A percentile compares a stretch with the other conserved stretches of the same genome.
Evolutionary conservation across 2,888 invertebrate species (phyloP).

Genomic region (Adelognathus sp.): DNA sequence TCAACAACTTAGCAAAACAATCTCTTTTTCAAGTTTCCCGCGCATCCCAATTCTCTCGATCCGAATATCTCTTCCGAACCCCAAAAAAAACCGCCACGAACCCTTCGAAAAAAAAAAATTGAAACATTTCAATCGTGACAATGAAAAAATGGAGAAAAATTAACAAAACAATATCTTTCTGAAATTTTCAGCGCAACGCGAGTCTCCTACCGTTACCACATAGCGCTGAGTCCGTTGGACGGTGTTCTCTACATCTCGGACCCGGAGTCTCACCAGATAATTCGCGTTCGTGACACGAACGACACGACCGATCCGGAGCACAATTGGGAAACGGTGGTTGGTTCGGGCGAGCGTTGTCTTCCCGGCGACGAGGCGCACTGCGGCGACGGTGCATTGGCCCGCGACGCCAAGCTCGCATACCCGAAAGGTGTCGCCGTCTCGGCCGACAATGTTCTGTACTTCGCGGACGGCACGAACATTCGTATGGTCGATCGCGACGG

Average conservation of each 20-base stretch:
- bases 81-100: too few relatives aligned
- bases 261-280: slow-evolving; percentile 97
- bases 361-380: slow-evolving; percentile 97
- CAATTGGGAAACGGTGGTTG: slow-evolving; percentile 97
- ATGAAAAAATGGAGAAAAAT: background rate
- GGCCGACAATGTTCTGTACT: slow-evolving; percentile 94
- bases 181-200: slow-evolving; percentile 91
- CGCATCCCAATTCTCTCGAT: too few relatives aligned
- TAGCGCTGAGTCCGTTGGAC: slow-evolving; percentile 97
- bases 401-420: slow-evolving; percentile 96
- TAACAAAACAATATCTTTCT: background rate
- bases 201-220: slow-evolving; percentile 97
- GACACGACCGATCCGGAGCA: slow-evolving; percentile 93
- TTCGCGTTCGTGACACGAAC: slow-evolving; percentile 91
- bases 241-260: slow-evolving; percentile 97
- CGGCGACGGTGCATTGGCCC: slow-evolving; percentile 96
- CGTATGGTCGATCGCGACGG: slow-evolving; percentile 96
- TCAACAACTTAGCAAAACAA: background rate
- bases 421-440: slow-evolving; percentile 98
- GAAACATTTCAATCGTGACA: background rate
- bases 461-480: slow-evolving; percentile 97
- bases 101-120: background rate
- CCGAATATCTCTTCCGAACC: too few relatives aligned
- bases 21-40: background rate
- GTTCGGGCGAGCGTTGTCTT: slow-evolving; percentile 95